Evolutionary conservation across 92 coral and sea anemone species (phyloP), one percentile per base, ranked within the genome.

Genomic region (Porites lobata): DNA sequence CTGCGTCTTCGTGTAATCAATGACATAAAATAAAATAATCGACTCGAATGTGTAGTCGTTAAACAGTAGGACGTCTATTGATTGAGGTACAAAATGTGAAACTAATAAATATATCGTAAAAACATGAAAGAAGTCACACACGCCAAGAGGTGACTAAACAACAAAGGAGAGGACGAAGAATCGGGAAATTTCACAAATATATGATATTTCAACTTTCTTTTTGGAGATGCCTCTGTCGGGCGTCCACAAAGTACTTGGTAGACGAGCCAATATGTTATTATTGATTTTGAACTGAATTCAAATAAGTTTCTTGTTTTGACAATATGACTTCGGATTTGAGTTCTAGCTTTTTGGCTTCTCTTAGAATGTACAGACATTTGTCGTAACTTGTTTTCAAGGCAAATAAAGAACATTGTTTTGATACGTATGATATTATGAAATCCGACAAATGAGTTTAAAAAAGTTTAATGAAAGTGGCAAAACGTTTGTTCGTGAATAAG

Each of bases 51-150:
- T 83, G 72, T 71, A 73, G 52, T 84, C 50, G 11, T 63, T 26
- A 47, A 81, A 69, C 79, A 74, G 87, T 64, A 32, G 87, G 87
- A 6, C 21, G 62, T 18, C 87, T 19, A 38, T 47, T 75, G 47
- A 38, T 4, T 38, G 64, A 72, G 19, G 26, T 51, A 59, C 76
- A 81, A 15, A 26, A 57, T 47, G 69, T 8, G 53, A 52, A 69
- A 26, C 56, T 22, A 69, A 81, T 22, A 69, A 81, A 81, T 38
- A 50, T 65, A 66, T 68, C 69, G 54, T 68, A 52, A 29, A 53
- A 26, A 19, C 9, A 26, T 17, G 19, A 13, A 32, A 13, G 12
- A 17, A 17, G 51, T 38, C 53, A 57, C 75, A 62, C 76, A 80
- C 58, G 53, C 21, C 72, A 12, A 64, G 38, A 80, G 68, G 50